A percentile compares a stretch with the other conserved stretches of the same genome.
phyloP scores from a whole-genome alignment of 2,888 invertebrate genomes.

The Hecatera dysodea region DNA sequence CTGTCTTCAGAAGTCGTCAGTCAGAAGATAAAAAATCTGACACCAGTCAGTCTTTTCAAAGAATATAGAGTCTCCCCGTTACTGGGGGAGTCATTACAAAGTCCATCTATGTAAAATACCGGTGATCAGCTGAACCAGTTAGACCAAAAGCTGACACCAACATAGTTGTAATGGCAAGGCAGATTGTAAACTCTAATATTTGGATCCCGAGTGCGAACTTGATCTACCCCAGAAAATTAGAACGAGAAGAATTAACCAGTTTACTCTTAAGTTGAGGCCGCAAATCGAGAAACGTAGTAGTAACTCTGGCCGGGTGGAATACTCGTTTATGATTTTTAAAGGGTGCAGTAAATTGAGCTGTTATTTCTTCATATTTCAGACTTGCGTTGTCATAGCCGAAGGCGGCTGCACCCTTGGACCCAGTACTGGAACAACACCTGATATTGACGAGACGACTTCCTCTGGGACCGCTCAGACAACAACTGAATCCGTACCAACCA shows the following conservation, averaged over 20 bases:
- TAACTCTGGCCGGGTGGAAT: no score
- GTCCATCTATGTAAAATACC: background rate
- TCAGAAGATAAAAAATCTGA: background rate
- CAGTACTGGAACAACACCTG: conserved; percentile 4
- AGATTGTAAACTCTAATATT: no score
- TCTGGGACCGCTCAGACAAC: background rate
- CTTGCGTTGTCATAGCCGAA: conserved; percentile 10
- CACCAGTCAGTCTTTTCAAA: no score
- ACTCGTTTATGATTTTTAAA: background rate
- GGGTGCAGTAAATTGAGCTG: background rate
- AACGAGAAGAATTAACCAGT: no score
- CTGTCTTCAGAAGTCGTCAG: background rate
- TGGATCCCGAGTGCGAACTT: no score
- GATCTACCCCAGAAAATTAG: no score
- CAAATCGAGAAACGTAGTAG: background rate
- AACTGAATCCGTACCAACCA: background rate
- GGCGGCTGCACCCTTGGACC: conserved; percentile 31
- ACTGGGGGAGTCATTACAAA: background rate
- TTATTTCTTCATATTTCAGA: conserved; percentile 7
- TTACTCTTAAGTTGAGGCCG: no score
- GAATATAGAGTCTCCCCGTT: no score
- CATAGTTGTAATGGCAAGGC: no score
- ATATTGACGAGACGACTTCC: background rate
- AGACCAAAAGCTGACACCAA: no score
- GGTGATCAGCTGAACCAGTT: background rate